phyloP scores from a whole-genome alignment of 2,113 vertebrate genomes.

The Okapia johnstoni region DNA sequence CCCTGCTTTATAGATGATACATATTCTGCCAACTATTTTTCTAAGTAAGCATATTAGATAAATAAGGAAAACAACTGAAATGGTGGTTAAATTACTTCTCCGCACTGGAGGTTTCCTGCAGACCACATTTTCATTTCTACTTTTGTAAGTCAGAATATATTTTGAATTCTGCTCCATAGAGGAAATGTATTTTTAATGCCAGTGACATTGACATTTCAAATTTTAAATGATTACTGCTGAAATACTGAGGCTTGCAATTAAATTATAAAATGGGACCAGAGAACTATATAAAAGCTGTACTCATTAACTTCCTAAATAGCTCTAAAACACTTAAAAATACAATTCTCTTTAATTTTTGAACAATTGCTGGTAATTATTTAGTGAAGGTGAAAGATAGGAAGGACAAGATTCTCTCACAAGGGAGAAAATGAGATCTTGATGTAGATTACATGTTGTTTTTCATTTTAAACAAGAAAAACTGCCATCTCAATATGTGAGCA shows the following conservation, averaged over 20 bases:
- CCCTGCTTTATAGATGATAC: background rate
- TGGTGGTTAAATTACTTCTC: background rate
- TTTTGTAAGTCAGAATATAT: background rate
- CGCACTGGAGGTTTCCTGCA: background rate
- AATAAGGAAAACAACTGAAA: background rate
- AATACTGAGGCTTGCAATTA: background rate
- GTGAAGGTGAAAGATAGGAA: background rate
- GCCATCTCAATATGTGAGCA: background rate
- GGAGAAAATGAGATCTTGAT: slow-evolving; percentile 8
- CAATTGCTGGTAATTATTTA: slow-evolving; percentile 15
- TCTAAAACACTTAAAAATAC: slow-evolving; percentile 24
- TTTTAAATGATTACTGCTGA: slow-evolving; percentile 27
- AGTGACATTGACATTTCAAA: slow-evolving; percentile 8
- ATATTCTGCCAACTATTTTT: background rate
- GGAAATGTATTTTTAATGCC: background rate
- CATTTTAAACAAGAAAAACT: background rate
- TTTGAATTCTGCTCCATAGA: background rate
- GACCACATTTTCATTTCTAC: background rate
- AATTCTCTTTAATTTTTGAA: slow-evolving; percentile 38
- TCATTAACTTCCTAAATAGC: slow-evolving; percentile 37
- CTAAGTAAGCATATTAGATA: background rate
- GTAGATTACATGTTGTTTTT: background rate
- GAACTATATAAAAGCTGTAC: background rate
- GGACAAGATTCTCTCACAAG: background rate
- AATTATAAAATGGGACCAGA: background rate